These are phyloP conservation scores for Philopedon plagiatum DNA, from an alignment of 2,888 invertebrate genomes.

Conservation along the genomic window DNA sequence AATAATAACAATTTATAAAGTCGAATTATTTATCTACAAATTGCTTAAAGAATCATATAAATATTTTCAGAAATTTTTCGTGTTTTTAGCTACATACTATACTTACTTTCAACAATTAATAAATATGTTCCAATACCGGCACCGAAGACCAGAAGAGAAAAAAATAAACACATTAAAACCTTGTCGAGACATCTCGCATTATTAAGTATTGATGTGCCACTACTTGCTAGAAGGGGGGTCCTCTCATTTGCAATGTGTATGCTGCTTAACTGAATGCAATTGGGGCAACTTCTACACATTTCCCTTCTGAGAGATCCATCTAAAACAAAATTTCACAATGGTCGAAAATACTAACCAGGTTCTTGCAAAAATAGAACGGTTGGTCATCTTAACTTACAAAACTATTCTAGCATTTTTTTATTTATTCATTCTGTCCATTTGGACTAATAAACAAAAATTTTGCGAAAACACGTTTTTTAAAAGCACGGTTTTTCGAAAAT, in stretches of 20 bases:
- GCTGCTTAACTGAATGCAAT: constrained; percentile 26
- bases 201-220: neutral
- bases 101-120: constrained; percentile 23
- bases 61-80: neutral
- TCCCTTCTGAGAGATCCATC: neutral
- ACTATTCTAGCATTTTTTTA: too few species aligned
- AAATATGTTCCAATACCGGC: constrained; percentile 22
- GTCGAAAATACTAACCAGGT: neutral
- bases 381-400: too few species aligned
- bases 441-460: too few species aligned
- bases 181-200: constrained; percentile 11
- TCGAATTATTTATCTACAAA: neutral
- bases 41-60: neutral
- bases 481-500: too few species aligned
- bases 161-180: constrained; percentile 7
- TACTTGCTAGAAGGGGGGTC: constrained; percentile 16
- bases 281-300: constrained; percentile 24
- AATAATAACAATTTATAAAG: too few species aligned
- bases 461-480: too few species aligned
- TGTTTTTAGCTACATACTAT: neutral
- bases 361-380: too few species aligned
- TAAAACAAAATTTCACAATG: neutral
- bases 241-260: constrained; percentile 23
- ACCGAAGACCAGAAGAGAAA: constrained; percentile 9
- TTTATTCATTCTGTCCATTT: too few species aligned